Percentiles rank a stretch among this genome's conserved stretches.
These are phyloP conservation scores for Oeneis ivallda DNA, from an alignment of 2,888 invertebrate species.

Conservation along the genomic window DNA sequence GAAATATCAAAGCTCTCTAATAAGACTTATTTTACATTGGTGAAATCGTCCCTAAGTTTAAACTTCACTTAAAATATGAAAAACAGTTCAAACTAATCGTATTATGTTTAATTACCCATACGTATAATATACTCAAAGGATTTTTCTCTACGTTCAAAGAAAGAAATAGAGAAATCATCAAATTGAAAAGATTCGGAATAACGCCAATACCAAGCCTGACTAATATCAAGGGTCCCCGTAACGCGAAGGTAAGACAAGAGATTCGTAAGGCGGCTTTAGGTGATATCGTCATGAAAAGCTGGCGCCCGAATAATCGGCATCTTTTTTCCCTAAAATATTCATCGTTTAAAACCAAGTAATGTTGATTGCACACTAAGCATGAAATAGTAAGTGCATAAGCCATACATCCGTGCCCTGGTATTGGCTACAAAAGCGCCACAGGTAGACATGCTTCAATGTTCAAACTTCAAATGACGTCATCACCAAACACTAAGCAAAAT, in stretches of 20 bases:
- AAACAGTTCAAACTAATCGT: no score
- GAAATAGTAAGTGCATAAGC: background rate
- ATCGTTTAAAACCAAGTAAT: background rate
- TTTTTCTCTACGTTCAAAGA: background rate
- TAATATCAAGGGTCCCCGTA: constrained; percentile 12
- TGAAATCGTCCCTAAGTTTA: no score
- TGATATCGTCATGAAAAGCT: constrained; percentile 8
- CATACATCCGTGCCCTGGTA: background rate
- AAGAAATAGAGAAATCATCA: constrained; percentile 3
- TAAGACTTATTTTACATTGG: no score
- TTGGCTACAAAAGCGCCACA: no score
- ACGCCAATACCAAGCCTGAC: constrained; percentile 11
- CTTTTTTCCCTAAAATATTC: background rate
- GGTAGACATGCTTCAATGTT: background rate
- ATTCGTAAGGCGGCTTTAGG: constrained; percentile 10
- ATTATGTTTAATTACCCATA: no score
- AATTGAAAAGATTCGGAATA: background rate
- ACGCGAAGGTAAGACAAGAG: constrained; percentile 15
- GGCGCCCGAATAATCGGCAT: constrained; percentile 1
- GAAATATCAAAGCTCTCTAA: no score
- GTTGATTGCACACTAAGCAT: background rate
- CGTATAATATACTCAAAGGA: background rate
- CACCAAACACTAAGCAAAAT: no score
- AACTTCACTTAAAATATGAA: no score
- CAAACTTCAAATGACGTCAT: background rate